phyloP scores from a whole-genome alignment of 2,888 invertebrate species.

The Acleris literana region DNA sequence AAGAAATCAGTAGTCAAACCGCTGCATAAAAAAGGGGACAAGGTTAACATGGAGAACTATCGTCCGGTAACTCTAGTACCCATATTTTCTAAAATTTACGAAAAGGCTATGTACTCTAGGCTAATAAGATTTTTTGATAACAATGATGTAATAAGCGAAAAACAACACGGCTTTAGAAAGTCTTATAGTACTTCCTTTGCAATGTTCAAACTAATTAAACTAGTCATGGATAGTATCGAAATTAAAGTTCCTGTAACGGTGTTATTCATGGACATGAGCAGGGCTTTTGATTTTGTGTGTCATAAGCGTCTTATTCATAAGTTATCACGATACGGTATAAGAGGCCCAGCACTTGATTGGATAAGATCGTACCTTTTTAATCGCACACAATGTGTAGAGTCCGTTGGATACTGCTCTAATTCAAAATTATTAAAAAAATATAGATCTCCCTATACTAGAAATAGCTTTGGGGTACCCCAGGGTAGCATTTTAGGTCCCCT shows the following conservation, averaged over 20 bases:
- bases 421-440: not conserved
- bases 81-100: too few species aligned
- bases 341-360: conserved; percentile 8
- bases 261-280: not conserved
- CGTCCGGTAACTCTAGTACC: too few species aligned
- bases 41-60: too few species aligned
- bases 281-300: not conserved
- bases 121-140: not conserved
- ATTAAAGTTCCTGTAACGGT: conserved; percentile 4
- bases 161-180: conserved; percentile 11
- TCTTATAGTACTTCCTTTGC: conserved; percentile 6
- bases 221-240: not conserved
- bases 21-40: too few species aligned
- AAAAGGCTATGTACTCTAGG: not conserved
- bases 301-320: conserved; percentile 5
- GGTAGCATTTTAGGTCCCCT: too few species aligned
- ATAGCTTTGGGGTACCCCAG: not conserved
- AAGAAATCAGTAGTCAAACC: too few species aligned
- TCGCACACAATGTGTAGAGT: conserved; percentile 3
- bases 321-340: conserved; percentile 10
- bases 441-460: not conserved
- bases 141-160: not conserved
- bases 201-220: conserved; percentile 1
- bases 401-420: not conserved
- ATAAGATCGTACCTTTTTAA: conserved; percentile 3